Percentiles rank a stretch among this genome's conserved stretches.
Conservation (phyloP, 2,113 vertebrate genomes). For the Brachirus orientalis region DNA sequence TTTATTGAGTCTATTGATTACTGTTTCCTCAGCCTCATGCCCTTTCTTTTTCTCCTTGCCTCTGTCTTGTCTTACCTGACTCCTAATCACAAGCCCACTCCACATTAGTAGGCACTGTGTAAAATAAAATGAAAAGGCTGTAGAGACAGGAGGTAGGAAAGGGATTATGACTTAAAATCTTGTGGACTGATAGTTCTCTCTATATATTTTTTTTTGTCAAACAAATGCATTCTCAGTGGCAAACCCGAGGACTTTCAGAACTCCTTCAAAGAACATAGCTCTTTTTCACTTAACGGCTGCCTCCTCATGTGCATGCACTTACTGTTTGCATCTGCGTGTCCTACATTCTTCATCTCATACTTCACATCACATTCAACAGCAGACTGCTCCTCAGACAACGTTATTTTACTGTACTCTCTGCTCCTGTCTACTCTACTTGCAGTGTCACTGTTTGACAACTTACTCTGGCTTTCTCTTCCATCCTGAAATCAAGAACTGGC, state of each 20-base stretch:
- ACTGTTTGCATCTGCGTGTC: not conserved
- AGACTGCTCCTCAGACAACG: slow-evolving; percentile 2
- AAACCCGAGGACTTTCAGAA: slow-evolving; percentile 1
- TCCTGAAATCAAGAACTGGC: not conserved
- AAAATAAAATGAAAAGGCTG: slow-evolving; percentile 70
- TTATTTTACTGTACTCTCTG: slow-evolving; percentile 4
- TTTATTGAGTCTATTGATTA: slow-evolving; percentile 80
- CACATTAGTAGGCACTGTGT: slow-evolving; percentile 28
- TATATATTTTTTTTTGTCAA: slow-evolving; percentile 44
- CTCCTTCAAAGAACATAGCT: slow-evolving; percentile 7
- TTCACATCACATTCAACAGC: slow-evolving; percentile 20
- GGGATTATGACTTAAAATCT: slow-evolving; percentile 63
- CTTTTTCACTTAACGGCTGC: not conserved
- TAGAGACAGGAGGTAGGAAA: slow-evolving; percentile 61
- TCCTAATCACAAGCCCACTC: slow-evolving; percentile 42
- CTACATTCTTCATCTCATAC: slow-evolving; percentile 16
- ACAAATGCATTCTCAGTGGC: not conserved
- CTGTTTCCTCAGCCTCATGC: slow-evolving; percentile 49
- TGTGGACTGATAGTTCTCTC: slow-evolving; percentile 44
- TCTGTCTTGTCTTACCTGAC: slow-evolving; percentile 61
- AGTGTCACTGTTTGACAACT: slow-evolving; percentile 39
- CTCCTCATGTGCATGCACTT: slow-evolving; percentile 16
- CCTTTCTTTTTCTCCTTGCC: slow-evolving; percentile 51
- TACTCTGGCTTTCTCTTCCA: slow-evolving; percentile 44
- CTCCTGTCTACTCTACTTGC: slow-evolving; percentile 46